Conservation (phyloP, 2,113 vertebrate species). For the Pogonocichla stellata region DNA sequence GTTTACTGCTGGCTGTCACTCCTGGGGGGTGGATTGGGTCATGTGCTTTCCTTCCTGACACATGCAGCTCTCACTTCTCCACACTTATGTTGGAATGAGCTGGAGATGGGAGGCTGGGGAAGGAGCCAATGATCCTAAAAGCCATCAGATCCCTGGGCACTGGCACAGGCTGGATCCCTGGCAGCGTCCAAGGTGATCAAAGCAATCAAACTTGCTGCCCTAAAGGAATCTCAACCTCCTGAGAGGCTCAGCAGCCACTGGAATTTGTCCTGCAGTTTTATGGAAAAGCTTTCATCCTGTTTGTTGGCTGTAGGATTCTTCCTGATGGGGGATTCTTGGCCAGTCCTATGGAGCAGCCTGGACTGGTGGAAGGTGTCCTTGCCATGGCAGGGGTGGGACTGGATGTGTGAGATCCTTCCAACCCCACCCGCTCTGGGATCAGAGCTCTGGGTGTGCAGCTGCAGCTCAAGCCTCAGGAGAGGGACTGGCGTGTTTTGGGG, state of each 20-base stretch:
- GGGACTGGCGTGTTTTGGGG: not conserved
- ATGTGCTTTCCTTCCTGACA: fast-evolving
- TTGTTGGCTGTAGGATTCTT: too few species aligned
- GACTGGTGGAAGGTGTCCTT: not conserved
- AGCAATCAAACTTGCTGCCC: too few species aligned
- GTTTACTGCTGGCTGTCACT: not conserved
- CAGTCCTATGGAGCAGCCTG: not conserved
- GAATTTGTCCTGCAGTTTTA: too few species aligned
- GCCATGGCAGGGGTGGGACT: not conserved
- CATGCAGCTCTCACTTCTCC: not conserved
- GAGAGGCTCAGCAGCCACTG: too few species aligned
- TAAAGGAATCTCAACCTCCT: too few species aligned
- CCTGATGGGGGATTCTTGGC: too few species aligned
- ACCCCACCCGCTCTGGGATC: not conserved
- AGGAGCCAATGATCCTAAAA: not conserved
- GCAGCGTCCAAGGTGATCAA: not conserved
- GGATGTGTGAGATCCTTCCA: not conserved
- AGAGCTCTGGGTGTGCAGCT: not conserved
- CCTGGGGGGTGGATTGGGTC: fast-evolving
- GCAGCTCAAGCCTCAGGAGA: not conserved
- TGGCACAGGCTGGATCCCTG: not conserved
- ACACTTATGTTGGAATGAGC: not conserved
- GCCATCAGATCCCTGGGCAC: fast-evolving
- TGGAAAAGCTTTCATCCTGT: too few species aligned
- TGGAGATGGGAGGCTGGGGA: fast-evolving